Evolutionary conservation across 2,888 invertebrate species (phyloP).

Genomic region (Pycnomerus fuliginosus): DNA sequence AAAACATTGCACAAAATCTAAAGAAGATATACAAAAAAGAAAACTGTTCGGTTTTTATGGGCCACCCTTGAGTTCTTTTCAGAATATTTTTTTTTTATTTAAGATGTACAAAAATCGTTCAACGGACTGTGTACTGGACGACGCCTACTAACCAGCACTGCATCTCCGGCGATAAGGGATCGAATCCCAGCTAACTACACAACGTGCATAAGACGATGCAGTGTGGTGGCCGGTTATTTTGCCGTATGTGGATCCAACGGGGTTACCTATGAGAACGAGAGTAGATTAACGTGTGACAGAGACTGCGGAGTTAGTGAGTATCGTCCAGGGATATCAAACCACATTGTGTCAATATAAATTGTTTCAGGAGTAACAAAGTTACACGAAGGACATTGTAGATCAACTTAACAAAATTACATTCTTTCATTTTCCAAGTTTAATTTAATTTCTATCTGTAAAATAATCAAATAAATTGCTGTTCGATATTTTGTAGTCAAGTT

Average conservation of each 20-base stretch:
- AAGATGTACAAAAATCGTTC: too few relatives aligned
- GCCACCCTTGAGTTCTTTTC: too few relatives aligned
- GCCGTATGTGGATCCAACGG: conserved; percentile 53
- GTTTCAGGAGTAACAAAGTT: conserved; percentile 2
- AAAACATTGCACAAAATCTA: too few relatives aligned
- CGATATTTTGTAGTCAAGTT: background rate
- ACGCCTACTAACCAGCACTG: too few relatives aligned
- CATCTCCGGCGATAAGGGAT: too few relatives aligned
- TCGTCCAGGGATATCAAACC: too few relatives aligned
- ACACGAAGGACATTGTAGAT: conserved; percentile 1
- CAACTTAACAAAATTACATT: background rate
- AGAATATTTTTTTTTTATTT: too few relatives aligned
- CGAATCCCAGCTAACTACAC: too few relatives aligned
- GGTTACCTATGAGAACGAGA: conserved; percentile 49
- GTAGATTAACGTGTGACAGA: conserved; percentile 47
- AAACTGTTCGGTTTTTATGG: too few relatives aligned
- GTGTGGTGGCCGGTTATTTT: conserved; percentile 50
- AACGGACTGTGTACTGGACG: too few relatives aligned
- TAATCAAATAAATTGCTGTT: background rate
- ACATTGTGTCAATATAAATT: background rate
- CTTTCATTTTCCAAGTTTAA: background rate
- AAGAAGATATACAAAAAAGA: too few relatives aligned
- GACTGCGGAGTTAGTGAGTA: conserved; percentile 53
- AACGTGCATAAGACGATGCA: conserved; percentile 40
- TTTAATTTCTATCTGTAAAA: background rate